Evolutionary conservation across 2,797 vertebrate genomes (phyloP), one percentile per base, ranked within the genome.

Genomic region (Falco berigora): DNA sequence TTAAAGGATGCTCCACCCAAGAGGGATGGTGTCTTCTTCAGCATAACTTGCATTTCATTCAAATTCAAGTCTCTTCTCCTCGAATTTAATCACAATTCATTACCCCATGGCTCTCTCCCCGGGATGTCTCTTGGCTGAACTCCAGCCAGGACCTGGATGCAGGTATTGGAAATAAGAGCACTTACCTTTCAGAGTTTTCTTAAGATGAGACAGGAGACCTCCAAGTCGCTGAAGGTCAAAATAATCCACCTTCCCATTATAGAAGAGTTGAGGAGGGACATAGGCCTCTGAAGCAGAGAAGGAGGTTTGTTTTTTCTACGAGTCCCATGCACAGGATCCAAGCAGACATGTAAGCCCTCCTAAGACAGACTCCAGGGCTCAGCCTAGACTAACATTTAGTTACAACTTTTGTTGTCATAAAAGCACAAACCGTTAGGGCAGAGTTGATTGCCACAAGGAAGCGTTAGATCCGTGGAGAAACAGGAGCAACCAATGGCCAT

Each of bases 241-340:
- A 97, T 99, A 99, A 97, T 99, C 99, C 96, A 99, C 99, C 86
- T 99, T 99, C 80, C 99, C 99, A 5, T 99, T 99, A 97, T 99
- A 99, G 98, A 99, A 99, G 75, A 99, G 97, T 97, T 99, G 99
- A 30, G 99, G 99, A 4, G 99, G 99, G 27, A 99, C 98, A 68
- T 99, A 99, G 2, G 99, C 99, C 40, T 99, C 99, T 99, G 96
- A 28, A 93, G 56, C 18, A 80, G 61, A 94, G 42, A 27, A 47
- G 25, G 27, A 92, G 27, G 83, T 90, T 46, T 38, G 69, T 2
- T 87, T 94, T 72, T 38, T 30, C 10, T 30, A 49, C 4, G 7
- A 71, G 55, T 78, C 21, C 20, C 36, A 46, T 5, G 8, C 40
- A 74, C 14, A 79, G 25, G 25, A 75, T 52, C n/a, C 49, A 86